Evolutionary conservation across 2,888 invertebrate species (phyloP), one percentile per base, ranked within the genome.

Genomic region (Oligia latruncula): DNA sequence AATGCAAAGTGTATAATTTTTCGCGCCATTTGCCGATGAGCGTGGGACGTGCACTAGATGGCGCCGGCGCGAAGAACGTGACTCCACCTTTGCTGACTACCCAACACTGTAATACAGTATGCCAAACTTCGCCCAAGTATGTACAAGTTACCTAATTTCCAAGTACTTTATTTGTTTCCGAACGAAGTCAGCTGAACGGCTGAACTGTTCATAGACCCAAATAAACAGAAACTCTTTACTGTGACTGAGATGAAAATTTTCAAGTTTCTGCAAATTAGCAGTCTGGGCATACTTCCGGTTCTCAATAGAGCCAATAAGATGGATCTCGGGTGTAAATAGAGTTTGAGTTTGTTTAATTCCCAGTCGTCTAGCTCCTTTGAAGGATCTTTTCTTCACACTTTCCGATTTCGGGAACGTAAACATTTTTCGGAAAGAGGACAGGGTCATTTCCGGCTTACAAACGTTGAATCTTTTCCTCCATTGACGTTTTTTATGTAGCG

Each of bases 21-120:
- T 94, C 94, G 94, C 93, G 87, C 93, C 95, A 95, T 96, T 95
- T 95, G 93, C 85, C 91, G 84, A 82, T 88, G 91, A 92, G 93
- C 93, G 94, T 92, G 81, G 49, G 79, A 81, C 74, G 80, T 87
- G 89, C 92, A 88, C 73, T 85, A 86, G 85, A 86, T 85, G 89
- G 92, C 93, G 92, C 90, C 92, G 92, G 92, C 91, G 85, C 83
- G 91, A 64, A 84, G 60, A 83, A 94, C 94, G 95, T 94, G 94
- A 92, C 92, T 83, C 62, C 62, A 68, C 76, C 67, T 68, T 76
- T 70, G 70, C 82, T 78, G 76, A 81, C 78, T 81, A 76, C 70
- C 78, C 74, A 40, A 77, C 66, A 40, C 71, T 64, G 65, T 84
- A 84, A 83, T 74, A 83, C 55, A 70, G 76, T 74, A 77, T 78